Evolutionary conservation across 2,113 vertebrate species (phyloP), one percentile per base, ranked within the genome.

Genomic region (Perca fluviatilis): DNA sequence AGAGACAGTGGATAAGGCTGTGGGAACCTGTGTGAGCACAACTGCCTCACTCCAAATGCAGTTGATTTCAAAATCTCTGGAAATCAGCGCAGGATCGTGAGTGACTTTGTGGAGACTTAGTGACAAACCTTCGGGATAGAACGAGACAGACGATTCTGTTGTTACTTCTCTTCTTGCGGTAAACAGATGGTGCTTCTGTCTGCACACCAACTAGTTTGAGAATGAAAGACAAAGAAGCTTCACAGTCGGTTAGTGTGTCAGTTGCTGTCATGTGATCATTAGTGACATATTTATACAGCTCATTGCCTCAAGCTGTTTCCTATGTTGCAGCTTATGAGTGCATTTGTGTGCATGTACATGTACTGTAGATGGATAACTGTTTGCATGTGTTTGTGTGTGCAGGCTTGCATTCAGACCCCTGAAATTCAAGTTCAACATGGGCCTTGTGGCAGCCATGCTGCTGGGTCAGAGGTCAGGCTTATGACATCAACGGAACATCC

Each of bases 1-100:
- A 75, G 81, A 85, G 93, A 92, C 88, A 94, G 67, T 87, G 90
- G 89, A 95, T 95, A 91, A 93, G 93, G 79, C 89, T 95, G 89
- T 91, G 90, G 86, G 89, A 94, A 94, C 88, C 84, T 85, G 73
- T 78, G 80, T 64, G 69, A 83, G 83, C 43, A 15, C 81, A 71
- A 83, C 82, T 73, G 70, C 62, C 61, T 27, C 51, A 60, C 66
- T 64, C 33, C 54, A 43, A 70, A 40, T 61, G 56, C 69, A 74
- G 40, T 53, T 2, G 6, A 57, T 81, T 77, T 88, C 3, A 76
- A 83, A 84, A 84, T 74, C 51, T 50, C 12, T 23, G 18, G 19
- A 71, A 79, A 83, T 77, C 16, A 50, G 11, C 4, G 6, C 18
- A 13, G 49, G 43, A 65, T 43, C 4, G 16, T 15, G 46, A 47